Conservation (phyloP, 2,113 vertebrate species). For the Haliaeetus leucogaster region DNA sequence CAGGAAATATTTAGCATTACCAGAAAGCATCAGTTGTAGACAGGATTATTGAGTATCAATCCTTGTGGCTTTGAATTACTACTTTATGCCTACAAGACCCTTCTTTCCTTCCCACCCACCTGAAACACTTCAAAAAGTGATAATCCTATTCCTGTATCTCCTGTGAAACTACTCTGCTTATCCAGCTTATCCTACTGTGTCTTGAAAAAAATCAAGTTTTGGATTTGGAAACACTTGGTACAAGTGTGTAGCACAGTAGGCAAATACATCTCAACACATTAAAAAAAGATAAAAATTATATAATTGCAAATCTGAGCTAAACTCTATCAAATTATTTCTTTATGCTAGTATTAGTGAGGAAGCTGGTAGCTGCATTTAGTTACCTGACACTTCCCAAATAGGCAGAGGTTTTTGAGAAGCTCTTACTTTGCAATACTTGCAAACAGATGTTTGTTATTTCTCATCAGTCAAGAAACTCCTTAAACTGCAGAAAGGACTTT, state of each 20-base stretch:
- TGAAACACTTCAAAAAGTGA: neutral
- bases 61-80: neutral
- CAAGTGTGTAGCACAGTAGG: neutral
- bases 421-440: neutral
- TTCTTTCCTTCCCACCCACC: neutral
- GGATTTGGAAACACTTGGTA: neutral
- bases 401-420: neutral
- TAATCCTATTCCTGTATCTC: neutral
- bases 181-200: neutral
- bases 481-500: neutral
- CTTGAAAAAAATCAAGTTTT: neutral
- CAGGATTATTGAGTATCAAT: neutral
- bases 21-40: neutral
- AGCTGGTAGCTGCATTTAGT: neutral
- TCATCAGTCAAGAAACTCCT: neutral
- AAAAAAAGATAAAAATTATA: neutral
- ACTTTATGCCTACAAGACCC: neutral
- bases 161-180: neutral
- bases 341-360: neutral
- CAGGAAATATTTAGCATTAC: conserved; percentile 1
- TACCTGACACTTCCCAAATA: neutral
- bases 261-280: neutral
- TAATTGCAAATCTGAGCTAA: neutral
- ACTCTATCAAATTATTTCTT: neutral
- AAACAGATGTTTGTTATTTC: neutral